Evolutionary conservation across 2,113 vertebrate species (phyloP).

Genomic region (Lethenteron reissneri): DNA sequence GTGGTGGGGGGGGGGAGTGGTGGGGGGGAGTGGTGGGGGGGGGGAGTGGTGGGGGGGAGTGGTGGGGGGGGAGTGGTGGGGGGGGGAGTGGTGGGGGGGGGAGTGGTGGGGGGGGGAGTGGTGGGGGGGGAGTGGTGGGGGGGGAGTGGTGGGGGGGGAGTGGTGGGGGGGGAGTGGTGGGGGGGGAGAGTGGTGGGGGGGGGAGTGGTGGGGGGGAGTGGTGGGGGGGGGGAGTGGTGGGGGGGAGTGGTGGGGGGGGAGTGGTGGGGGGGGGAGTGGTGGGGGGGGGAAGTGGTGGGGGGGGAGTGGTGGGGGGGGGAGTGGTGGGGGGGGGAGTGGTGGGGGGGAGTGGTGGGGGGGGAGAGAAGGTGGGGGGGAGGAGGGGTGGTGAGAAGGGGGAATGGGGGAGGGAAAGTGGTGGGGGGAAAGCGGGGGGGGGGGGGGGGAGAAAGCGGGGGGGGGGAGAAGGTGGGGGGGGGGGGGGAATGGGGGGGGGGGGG

Average conservation of each 20-base stretch:
- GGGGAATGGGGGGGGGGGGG: constrained; percentile 16
- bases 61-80: constrained; percentile 8
- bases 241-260: not conserved
- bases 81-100: not conserved
- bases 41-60: constrained; percentile 12
- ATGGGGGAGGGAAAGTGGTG: constrained; percentile 7
- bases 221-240: not conserved
- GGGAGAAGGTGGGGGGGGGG: constrained; percentile 13
- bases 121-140: not conserved
- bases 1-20: constrained; percentile 11
- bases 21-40: constrained; percentile 15
- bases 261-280: not conserved
- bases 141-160: constrained; percentile 7
- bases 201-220: not conserved
- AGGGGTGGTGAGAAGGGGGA: constrained; percentile 8
- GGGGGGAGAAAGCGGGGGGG: constrained; percentile 12
- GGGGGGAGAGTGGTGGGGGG: not conserved
- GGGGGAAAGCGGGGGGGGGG: constrained; percentile 14
- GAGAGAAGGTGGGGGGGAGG: constrained; percentile 8
- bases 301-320: not conserved
- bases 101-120: not conserved
- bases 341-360: not conserved
- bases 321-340: not conserved
- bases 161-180: constrained; percentile 6
- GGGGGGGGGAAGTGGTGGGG: not conserved